A percentile compares a stretch with the other conserved stretches of the same genome.
These are phyloP conservation scores for Eilema caniola DNA, from an alignment of 2,888 invertebrate genomes.

Conservation along the genomic window DNA sequence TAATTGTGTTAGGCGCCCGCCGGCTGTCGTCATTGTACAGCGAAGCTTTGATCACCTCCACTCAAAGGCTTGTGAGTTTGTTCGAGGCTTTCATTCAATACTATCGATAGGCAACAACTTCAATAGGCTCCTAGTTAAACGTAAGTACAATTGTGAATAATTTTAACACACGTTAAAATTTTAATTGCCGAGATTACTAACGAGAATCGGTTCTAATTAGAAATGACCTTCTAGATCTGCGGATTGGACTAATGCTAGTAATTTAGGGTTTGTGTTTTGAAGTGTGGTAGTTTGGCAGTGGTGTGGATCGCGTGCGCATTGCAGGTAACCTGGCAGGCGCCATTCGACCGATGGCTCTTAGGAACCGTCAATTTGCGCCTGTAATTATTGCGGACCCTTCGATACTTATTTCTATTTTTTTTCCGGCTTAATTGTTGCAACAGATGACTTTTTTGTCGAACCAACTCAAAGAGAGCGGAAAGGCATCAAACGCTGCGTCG, in stretches of 20 bases:
- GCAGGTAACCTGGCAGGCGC: slow-evolving; percentile 83
- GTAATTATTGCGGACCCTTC: slow-evolving; percentile 87
- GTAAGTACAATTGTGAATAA: slow-evolving; percentile 32
- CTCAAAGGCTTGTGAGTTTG: slow-evolving; percentile 58
- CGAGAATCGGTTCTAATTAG: slow-evolving; percentile 25
- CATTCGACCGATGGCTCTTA: slow-evolving; percentile 77
- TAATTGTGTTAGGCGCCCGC: slow-evolving; percentile 73
- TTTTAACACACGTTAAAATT: slow-evolving; percentile 22
- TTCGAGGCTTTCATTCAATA: slow-evolving; percentile 59
- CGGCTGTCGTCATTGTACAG: slow-evolving; percentile 63
- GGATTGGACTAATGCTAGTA: slow-evolving; percentile 36
- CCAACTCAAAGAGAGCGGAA: slow-evolving; percentile 86
- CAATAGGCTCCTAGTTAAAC: slow-evolving; percentile 52
- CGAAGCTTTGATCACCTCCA: slow-evolving; percentile 56
- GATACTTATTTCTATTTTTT: slow-evolving; percentile 87
- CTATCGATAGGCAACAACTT: slow-evolving; percentile 50
- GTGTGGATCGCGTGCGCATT: slow-evolving; percentile 72
- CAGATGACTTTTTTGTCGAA: slow-evolving; percentile 87
- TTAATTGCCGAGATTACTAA: slow-evolving; percentile 21
- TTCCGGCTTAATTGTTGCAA: slow-evolving; percentile 85
- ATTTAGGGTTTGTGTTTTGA: slow-evolving; percentile 34
- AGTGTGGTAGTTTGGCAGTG: slow-evolving; percentile 52
- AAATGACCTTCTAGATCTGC: slow-evolving; percentile 27
- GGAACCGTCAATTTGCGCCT: slow-evolving; percentile 86
- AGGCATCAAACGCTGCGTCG: slow-evolving; percentile 87